Percentiles rank a stretch among this genome's conserved stretches.
phyloP scores from a whole-genome alignment of 2,888 invertebrate genomes.

The Ophion ventricosus region DNA sequence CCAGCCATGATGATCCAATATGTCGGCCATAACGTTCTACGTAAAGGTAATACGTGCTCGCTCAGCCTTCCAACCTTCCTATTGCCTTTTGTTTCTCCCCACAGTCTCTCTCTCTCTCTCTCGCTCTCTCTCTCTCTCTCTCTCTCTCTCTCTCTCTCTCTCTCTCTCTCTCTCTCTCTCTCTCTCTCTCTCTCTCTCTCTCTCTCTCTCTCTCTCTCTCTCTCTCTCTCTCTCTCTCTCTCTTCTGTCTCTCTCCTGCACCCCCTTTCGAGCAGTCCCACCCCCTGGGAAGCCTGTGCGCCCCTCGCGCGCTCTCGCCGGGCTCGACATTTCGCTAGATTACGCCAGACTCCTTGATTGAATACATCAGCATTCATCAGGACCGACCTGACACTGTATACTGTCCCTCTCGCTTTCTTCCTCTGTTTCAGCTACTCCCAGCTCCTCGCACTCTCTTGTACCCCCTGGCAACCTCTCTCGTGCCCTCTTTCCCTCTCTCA shows the following conservation, averaged over 20 bases:
- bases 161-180: not conserved
- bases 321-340: conserved; percentile 76
- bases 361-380: conserved; percentile 77
- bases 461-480: not conserved
- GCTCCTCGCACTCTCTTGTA: not conserved
- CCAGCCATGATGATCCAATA: conserved; percentile 78
- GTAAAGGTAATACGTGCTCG: conserved; percentile 70
- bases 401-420: not conserved
- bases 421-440: not conserved
- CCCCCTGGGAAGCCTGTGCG: not conserved
- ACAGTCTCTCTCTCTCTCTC: not conserved
- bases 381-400: conserved; percentile 61
- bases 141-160: conserved; percentile 8
- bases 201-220: conserved; percentile 7
- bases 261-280: conserved; percentile 6
- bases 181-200: not conserved
- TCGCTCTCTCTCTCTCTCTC: not conserved
- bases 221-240: not conserved
- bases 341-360: conserved; percentile 76
- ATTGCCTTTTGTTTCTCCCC: conserved; percentile 32
- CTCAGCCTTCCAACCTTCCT: conserved; percentile 58
- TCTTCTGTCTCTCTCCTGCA: conserved; percentile 3
- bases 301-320: conserved; percentile 20
- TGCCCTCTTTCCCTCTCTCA: conserved; percentile 7
- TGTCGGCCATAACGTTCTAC: conserved; percentile 74